Evolutionary conservation across 2,797 vertebrate species (phyloP).

Genomic region (Phrynocephalus vlangalii): DNA sequence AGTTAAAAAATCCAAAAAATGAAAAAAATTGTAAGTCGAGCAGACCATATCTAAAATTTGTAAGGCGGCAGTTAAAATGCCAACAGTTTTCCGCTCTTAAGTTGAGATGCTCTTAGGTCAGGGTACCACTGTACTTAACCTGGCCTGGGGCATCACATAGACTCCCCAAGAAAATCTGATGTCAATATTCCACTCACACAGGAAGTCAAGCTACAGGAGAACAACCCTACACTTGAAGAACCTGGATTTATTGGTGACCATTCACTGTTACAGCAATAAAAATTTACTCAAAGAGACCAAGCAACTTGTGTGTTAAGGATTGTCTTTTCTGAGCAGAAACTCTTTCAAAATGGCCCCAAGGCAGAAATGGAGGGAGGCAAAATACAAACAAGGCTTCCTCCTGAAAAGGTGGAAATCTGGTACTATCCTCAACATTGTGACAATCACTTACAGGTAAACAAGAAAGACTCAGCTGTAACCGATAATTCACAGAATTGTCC

Average conservation of each 20-base stretch:
- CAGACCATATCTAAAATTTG: no score
- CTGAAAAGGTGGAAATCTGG: no score
- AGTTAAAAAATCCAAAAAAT: no score
- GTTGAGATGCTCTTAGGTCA: no score
- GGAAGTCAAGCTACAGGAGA: no score
- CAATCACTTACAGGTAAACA: neutral
- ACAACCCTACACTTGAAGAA: no score
- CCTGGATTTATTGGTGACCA: neutral
- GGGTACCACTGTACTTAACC: no score
- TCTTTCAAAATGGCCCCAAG: neutral
- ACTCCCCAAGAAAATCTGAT: neutral
- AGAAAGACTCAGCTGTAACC: neutral
- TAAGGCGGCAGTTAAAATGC: no score
- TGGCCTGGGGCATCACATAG: neutral
- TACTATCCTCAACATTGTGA: no score
- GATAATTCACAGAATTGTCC: neutral
- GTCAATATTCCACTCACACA: neutral
- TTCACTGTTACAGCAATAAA: neutral
- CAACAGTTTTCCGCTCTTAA: no score
- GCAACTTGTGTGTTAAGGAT: neutral
- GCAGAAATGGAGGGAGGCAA: neutral
- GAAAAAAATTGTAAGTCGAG: no score
- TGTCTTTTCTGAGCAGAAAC: neutral
- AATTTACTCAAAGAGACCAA: neutral
- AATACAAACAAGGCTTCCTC: neutral